Percentiles rank a stretch among this genome's conserved stretches.
These are phyloP conservation scores for Torymus texanus DNA, from an alignment of 2,888 invertebrate genomes.

Conservation along the genomic window DNA sequence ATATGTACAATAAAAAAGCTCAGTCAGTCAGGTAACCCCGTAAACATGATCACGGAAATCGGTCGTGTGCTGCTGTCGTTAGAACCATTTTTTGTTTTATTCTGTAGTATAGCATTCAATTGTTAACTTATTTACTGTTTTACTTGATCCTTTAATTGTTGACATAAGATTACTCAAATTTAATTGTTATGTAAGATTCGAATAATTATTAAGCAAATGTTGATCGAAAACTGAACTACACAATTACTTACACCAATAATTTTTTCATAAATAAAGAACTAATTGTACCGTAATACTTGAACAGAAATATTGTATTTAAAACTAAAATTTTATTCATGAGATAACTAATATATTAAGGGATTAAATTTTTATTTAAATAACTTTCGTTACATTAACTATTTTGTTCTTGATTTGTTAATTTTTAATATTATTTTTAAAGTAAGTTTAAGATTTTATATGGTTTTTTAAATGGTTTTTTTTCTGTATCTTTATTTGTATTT, in stretches of 20 bases:
- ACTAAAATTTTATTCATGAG: no score
- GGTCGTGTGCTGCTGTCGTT: conserved; percentile 33
- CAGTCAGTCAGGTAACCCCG: conserved; percentile 52
- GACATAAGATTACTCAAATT: background rate
- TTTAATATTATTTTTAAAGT: background rate
- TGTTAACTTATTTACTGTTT: conserved; percentile 12
- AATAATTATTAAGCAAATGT: no score
- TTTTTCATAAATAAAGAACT: no score
- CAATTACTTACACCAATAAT: no score
- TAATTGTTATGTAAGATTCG: no score
- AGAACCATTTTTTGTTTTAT: conserved; percentile 23
- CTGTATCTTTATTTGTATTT: conserved; percentile 6
- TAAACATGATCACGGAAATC: conserved; percentile 48
- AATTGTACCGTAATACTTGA: no score
- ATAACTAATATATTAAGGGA: conserved; percentile 22
- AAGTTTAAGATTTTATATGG: background rate
- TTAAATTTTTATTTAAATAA: conserved; percentile 22
- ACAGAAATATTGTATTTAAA: no score
- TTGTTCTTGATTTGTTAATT: background rate
- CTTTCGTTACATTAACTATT: conserved; percentile 15
- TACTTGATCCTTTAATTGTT: conserved; percentile 44
- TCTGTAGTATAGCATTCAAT: conserved; percentile 14
- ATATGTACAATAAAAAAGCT: conserved; percentile 14
- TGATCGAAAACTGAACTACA: no score
- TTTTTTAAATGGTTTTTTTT: conserved; percentile 2